Evolutionary conservation across 2,888 invertebrate species (phyloP), one percentile per base, ranked within the genome.

Genomic region (Norana najaformis): DNA sequence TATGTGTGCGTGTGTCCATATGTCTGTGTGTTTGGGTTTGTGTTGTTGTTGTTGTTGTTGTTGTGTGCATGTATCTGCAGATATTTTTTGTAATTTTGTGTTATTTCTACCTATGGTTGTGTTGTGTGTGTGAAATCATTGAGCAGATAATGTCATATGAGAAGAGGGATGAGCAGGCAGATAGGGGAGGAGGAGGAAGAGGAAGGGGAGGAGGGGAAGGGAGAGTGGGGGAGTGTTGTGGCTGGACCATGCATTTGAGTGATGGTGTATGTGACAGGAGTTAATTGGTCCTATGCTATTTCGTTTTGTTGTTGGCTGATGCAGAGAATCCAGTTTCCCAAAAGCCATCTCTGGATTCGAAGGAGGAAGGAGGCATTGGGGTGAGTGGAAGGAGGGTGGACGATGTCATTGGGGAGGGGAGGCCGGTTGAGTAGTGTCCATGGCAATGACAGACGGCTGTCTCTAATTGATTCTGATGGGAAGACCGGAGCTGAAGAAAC

Each of bases 261-360:
- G 30, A 69, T 69, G 69, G 30, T 69, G 30, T 69, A n/a, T 69
- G 69, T 69, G 69, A 69, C 69, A 69, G 69, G 69, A 69, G 69
- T 69, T 69, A 69, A 69, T 69, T 69, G 69, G 69, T 69, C 69
- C 69, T 69, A n/a, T n/a, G 69, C 69, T 69, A 69, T 69, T 69
- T 69, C 69, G 69, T 69, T 69, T 69, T 69, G 69, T n/a, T n/a
- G 69, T 4, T n/a, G 30, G 69, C 30, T n/a, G 69, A 69, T 69
- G 69, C 30, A n/a, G 69, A 11, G n/a, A n/a, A n/a, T 69, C 3
- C 47, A 5, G 47, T 47, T 47, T 30, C 53, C 30, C n/a, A 69
- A n/a, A n/a, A 69, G 8, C 69, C 69, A 69, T 69, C 69, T 69
- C 69, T 69, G 30, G 30, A 69, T 23, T 30, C n/a, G 30, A n/a